Conservation (phyloP, 1,140 invertebrate genomes). For the Paracyclopina nana region DNA sequence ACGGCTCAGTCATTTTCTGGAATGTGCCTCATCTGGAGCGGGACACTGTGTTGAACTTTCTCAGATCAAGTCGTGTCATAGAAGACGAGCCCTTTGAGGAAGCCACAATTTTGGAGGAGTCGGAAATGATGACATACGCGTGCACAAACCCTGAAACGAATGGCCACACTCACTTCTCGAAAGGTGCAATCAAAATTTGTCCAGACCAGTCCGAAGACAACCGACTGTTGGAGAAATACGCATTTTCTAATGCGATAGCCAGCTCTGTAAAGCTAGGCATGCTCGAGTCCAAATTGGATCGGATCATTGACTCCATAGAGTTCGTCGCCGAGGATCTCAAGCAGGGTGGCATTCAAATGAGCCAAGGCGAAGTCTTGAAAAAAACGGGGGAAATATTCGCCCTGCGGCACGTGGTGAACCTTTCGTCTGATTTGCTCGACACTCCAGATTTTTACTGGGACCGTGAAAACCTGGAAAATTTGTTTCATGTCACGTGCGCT, state of each 20-base stretch:
- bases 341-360: background rate
- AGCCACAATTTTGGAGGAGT: conserved; percentile 46
- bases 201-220: background rate
- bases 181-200: background rate
- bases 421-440: conserved; percentile 78
- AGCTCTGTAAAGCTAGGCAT: conserved; percentile 67
- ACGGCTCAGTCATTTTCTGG: conserved; percentile 80
- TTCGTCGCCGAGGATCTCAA: conserved; percentile 41
- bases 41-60: conserved; percentile 48
- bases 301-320: conserved; percentile 59
- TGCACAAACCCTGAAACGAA: conserved; percentile 30
- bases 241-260: conserved; percentile 72
- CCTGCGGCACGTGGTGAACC: conserved; percentile 65
- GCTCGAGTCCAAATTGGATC: conserved; percentile 33
- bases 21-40: conserved; percentile 66
- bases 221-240: conserved; percentile 45
- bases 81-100: conserved; percentile 37
- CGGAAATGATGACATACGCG: conserved; percentile 58
- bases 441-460: conserved; percentile 97
- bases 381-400: conserved; percentile 79
- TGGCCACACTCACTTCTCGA: background rate
- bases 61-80: conserved; percentile 23
- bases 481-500: conserved; percentile 55
- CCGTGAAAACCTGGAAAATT: conserved; percentile 54
- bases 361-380: conserved; percentile 42